Conservation (phyloP, 2,888 invertebrate genomes). For the Eledona agricola region DNA sequence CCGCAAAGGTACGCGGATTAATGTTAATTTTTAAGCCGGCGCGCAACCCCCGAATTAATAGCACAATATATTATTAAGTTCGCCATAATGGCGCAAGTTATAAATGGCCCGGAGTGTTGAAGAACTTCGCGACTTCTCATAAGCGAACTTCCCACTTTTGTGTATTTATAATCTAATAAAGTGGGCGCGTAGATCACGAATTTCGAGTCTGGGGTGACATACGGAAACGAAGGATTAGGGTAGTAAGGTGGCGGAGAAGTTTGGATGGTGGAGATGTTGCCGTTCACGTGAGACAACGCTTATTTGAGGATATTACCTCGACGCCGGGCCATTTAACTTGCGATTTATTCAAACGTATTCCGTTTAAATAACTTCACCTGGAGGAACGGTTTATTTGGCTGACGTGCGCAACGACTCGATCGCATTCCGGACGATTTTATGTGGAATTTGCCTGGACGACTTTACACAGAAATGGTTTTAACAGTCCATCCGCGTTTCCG, state of each 20-base stretch:
- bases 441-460: conserved; percentile 23
- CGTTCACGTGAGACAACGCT: conserved; percentile 43
- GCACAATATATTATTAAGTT: conserved; percentile 44
- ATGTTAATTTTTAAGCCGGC: conserved; percentile 11
- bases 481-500: too few species aligned
- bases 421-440: conserved; percentile 14
- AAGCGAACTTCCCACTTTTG: conserved; percentile 49
- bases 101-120: conserved; percentile 43
- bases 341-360: conserved; percentile 46
- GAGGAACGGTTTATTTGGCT: conserved; percentile 25
- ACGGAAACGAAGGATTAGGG: conserved; percentile 42
- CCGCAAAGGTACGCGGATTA: background rate
- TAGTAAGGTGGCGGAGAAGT: conserved; percentile 37
- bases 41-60: conserved; percentile 35
- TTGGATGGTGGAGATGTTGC: conserved; percentile 37
- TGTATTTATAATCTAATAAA: conserved; percentile 56
- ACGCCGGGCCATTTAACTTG: conserved; percentile 45
- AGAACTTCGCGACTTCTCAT: conserved; percentile 44
- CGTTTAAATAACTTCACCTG: conserved; percentile 40
- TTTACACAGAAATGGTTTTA: conserved; percentile 16
- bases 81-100: conserved; percentile 42
- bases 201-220: conserved; percentile 40
- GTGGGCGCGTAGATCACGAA: conserved; percentile 50
- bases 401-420: conserved; percentile 28
- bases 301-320: conserved; percentile 43